These are phyloP conservation scores for Rhyzopertha dominica DNA, from an alignment of 1,140 invertebrate genomes.

Conservation along the genomic window DNA sequence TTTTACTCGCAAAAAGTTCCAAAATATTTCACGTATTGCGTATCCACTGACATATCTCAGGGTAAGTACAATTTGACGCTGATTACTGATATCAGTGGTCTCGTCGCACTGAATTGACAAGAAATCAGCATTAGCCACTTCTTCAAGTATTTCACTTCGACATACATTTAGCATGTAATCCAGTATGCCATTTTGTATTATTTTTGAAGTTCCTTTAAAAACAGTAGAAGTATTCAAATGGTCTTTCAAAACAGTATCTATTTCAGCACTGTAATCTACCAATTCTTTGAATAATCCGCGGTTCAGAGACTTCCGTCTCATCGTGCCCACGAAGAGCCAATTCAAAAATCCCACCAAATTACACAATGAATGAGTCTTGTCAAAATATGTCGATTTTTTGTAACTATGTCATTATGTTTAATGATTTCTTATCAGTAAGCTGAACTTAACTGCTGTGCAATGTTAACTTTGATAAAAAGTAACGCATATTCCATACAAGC, in stretches of 20 bases:
- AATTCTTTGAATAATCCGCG: slow-evolving; percentile 11
- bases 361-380: slow-evolving; percentile 17
- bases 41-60: slow-evolving; percentile 30
- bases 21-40: slow-evolving; percentile 31
- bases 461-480: no score
- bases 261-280: slow-evolving; percentile 15
- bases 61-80: slow-evolving; percentile 31
- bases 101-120: slow-evolving; percentile 35
- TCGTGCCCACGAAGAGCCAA: slow-evolving; percentile 11
- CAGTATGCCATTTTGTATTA: slow-evolving; percentile 29
- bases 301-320: slow-evolving; percentile 6
- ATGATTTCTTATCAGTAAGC: slow-evolving; percentile 9
- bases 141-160: slow-evolving; percentile 25
- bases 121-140: slow-evolving; percentile 33
- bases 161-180: slow-evolving; percentile 33
- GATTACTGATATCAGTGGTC: slow-evolving; percentile 35
- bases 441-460: slow-evolving; percentile 1
- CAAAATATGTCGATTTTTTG: slow-evolving; percentile 18
- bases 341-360: slow-evolving; percentile 18
- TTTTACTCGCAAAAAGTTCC: slow-evolving; percentile 30
- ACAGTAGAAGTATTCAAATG: slow-evolving; percentile 30
- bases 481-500: no score
- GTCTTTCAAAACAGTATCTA: slow-evolving; percentile 30
- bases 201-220: slow-evolving; percentile 28
- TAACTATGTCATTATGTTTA: slow-evolving; percentile 12